Percentiles rank a stretch among this genome's conserved stretches.
phyloP scores from a whole-genome alignment of 2,113 vertebrate genomes.

The Poecilia latipinna region DNA sequence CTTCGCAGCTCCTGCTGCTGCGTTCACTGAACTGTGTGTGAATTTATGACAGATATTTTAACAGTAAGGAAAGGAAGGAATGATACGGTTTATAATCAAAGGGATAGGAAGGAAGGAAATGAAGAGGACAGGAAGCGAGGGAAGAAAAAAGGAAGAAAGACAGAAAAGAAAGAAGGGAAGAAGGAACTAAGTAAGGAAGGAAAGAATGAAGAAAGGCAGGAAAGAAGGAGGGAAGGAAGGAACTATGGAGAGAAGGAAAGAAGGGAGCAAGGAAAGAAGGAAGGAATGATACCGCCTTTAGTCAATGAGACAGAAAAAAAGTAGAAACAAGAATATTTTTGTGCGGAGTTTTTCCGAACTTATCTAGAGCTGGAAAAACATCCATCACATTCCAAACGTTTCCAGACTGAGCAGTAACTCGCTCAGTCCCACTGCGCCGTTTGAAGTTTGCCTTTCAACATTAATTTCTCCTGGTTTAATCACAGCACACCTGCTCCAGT shows the following conservation, averaged over 20 bases:
- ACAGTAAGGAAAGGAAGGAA: not conserved
- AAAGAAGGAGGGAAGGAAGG: no score
- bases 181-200: no score
- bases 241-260: no score
- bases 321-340: slow-evolving; percentile 11
- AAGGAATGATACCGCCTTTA: no score
- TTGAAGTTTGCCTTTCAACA: slow-evolving; percentile 23
- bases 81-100: no score
- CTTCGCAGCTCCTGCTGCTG: no score
- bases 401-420: not conserved
- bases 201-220: no score
- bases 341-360: slow-evolving; percentile 46
- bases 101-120: no score
- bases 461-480: slow-evolving; percentile 26
- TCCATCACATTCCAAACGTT: not conserved
- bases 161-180: no score
- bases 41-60: not conserved
- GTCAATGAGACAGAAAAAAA: not conserved
- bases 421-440: slow-evolving; percentile 2
- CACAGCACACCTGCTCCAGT: slow-evolving; percentile 34
- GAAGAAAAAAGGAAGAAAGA: no score
- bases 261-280: no score
- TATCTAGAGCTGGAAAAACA: slow-evolving; percentile 7
- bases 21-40: not conserved
- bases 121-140: no score